Base-by-base conservation (phyloP, 1,140 invertebrate species). In the Drosophila guanche region DNA sequence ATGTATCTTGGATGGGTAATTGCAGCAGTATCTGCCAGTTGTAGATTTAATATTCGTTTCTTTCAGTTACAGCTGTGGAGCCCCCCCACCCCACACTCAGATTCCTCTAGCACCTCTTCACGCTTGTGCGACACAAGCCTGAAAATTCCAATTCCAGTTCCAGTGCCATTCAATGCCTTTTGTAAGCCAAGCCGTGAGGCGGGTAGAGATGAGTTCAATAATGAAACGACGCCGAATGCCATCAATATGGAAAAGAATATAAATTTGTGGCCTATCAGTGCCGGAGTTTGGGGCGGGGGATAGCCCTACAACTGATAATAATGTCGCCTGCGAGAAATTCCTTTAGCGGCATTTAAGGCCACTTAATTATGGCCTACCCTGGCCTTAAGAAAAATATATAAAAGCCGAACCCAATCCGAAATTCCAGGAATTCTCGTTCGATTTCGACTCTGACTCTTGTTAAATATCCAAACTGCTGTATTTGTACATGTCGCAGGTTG, bases 311-410 rank as follows among this genome's bases (percentile, higher is more conserved):
- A 88, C 78, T 88, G 83, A 88, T 88, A 88, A 88, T 88, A 88
- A 88, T 88, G 83, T 88, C 83, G 83, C 83, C 83, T 88, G 75
- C 70, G 79, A 74, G 83, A 88, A 86, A 88, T 88, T 88, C 83
- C 83, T 88, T 88, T 79, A 81, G 83, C 84, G 83, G 83, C 83
- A 88, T 88, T 88, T 88, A 76, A 66, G 83, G 84, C 83, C 83
- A 88, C 83, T 88, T 88, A 88, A 88, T 88, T 88, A 88, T 88
- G 83, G 41, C 73, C 66, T 10, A 12, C 33, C 10, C 10, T 3
- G 12, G 10, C 45, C 62, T 51, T 47, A 42, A 54, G 33, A 22
- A 52, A 20, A 51, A 69, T 22, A 69, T 22, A 47, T 10, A 47
- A 48, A 65, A 16, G 63, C 45, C 45, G 65, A 55, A 51, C 62